Conservation (phyloP, 2,113 vertebrate genomes). For the Melospiza georgiana region DNA sequence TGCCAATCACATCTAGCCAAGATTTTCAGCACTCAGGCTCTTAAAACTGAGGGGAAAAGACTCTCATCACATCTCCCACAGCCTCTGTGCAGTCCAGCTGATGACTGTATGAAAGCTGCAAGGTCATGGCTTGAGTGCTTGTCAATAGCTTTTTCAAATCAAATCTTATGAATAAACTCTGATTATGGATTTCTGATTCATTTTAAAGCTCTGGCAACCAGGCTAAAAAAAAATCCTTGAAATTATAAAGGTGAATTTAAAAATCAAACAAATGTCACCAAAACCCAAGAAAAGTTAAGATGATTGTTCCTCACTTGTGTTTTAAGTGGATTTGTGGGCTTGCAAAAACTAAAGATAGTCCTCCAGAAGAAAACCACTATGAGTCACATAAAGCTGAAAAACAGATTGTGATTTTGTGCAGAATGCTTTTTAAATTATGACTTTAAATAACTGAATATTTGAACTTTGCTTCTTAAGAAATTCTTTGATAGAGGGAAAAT, state of each 20-base stretch:
- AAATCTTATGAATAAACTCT: background rate
- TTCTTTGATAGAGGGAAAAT: slow-evolving; percentile 7
- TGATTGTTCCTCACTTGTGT: background rate
- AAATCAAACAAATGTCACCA: background rate
- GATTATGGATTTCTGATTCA: background rate
- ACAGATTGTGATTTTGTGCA: background rate
- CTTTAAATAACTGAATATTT: slow-evolving; percentile 13
- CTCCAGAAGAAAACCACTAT: background rate
- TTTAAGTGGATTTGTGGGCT: background rate
- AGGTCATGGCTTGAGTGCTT: background rate
- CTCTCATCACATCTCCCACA: background rate
- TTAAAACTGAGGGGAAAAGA: background rate
- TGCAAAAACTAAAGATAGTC: slow-evolving; percentile 11
- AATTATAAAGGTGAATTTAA: background rate
- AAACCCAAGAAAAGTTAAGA: background rate
- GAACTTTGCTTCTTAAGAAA: background rate
- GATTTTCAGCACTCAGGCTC: background rate
- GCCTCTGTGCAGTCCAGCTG: background rate
- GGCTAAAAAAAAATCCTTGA: background rate
- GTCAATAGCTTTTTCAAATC: background rate
- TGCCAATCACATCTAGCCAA: background rate
- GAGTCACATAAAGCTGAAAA: background rate
- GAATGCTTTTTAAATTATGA: background rate
- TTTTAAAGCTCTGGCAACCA: background rate
- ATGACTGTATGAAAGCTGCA: background rate